A percentile compares a stretch with the other conserved stretches of the same genome.
These are phyloP conservation scores for Coelinius sp. DNA, from an alignment of 2,888 invertebrate genomes.

Conservation along the genomic window DNA sequence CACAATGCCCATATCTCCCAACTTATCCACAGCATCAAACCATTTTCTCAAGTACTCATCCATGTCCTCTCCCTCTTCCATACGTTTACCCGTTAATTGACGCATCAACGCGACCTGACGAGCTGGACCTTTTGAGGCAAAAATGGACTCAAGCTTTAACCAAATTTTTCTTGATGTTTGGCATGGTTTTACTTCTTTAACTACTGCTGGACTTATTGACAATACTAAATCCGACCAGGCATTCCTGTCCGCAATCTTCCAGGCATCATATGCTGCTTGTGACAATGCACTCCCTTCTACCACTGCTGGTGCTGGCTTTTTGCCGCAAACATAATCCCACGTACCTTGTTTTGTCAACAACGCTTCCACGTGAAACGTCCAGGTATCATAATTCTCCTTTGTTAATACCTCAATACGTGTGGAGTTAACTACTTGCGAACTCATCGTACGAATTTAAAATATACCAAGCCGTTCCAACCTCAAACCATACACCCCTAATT, in stretches of 20 bases:
- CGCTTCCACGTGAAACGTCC: slow-evolving; percentile 34
- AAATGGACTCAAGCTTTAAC: background rate
- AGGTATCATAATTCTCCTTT: slow-evolving; percentile 34
- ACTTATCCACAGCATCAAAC: slow-evolving; percentile 39
- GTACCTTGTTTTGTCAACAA: slow-evolving; percentile 29
- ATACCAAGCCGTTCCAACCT: background rate
- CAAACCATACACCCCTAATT: background rate
- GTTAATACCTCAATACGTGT: slow-evolving; percentile 25
- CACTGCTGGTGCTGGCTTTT: background rate
- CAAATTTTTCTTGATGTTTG: background rate
- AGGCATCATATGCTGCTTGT: background rate
- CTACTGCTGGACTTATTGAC: background rate
- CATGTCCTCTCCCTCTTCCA: slow-evolving; percentile 36
- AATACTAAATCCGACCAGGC: slow-evolving; percentile 7
- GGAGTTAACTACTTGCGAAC: background rate
- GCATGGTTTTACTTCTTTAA: background rate
- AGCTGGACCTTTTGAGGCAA: slow-evolving; percentile 37
- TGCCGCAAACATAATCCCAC: slow-evolving; percentile 36
- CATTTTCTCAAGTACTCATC: slow-evolving; percentile 33
- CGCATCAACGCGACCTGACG: slow-evolving; percentile 40
- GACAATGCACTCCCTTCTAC: background rate
- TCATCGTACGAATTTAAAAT: too few species aligned
- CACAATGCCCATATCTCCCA: slow-evolving; percentile 37
- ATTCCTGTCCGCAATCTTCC: slow-evolving; percentile 21
- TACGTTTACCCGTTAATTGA: slow-evolving; percentile 30